These are phyloP conservation scores for Arctocebus calabarensis DNA, from an alignment of 2,797 vertebrate genomes.

Conservation along the genomic window DNA sequence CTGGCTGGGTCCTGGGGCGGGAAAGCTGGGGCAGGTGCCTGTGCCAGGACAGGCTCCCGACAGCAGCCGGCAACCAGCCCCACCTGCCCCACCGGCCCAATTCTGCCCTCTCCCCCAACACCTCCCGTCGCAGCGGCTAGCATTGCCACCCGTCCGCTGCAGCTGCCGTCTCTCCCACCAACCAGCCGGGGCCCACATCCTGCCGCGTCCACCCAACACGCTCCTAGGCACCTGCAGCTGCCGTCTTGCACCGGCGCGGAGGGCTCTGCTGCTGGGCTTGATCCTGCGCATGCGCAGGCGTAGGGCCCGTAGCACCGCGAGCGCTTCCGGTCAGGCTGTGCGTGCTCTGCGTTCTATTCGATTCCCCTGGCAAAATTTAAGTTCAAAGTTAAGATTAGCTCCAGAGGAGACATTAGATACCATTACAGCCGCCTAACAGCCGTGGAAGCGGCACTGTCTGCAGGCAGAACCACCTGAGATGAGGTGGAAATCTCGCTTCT, in stretches of 20 bases:
- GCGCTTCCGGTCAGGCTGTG: rapidly evolving
- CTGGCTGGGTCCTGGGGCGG: neutral
- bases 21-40: neutral
- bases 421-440: rapidly evolving
- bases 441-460: neutral
- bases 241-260: rapidly evolving
- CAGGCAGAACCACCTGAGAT: rapidly evolving
- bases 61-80: neutral
- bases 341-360: rapidly evolving
- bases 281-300: rapidly evolving
- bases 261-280: rapidly evolving
- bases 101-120: rapidly evolving
- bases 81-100: too few relatives aligned
- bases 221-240: rapidly evolving
- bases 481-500: rapidly evolving
- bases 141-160: neutral
- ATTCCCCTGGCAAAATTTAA: neutral
- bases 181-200: too few relatives aligned
- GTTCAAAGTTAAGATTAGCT: neutral
- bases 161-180: neutral
- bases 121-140: neutral
- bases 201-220: too few relatives aligned
- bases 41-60: rapidly evolving
- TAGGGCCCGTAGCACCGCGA: rapidly evolving
- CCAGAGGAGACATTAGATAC: too few relatives aligned